Evolutionary conservation across 2,113 vertebrate genomes (phyloP).

Genomic region (Aix galericulata): DNA sequence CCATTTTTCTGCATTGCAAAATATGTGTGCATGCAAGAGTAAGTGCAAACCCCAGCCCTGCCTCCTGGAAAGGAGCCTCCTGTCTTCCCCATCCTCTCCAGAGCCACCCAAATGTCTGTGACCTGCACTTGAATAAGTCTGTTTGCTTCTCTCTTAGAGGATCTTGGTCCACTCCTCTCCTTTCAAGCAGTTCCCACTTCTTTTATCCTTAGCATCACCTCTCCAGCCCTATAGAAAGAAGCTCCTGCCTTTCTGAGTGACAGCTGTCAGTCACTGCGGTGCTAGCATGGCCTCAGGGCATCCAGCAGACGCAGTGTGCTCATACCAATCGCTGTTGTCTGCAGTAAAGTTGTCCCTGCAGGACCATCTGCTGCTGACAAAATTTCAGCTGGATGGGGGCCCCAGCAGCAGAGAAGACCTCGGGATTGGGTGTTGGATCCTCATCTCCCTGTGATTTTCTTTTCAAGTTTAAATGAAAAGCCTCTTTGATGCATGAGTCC

Average conservation of each 20-base stretch:
- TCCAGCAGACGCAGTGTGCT: rapidly evolving
- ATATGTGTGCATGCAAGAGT: rapidly evolving
- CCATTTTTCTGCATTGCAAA: neutral
- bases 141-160: neutral
- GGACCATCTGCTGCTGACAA: neutral
- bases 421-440: neutral
- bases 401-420: rapidly evolving
- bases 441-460: neutral
- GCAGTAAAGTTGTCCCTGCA: neutral
- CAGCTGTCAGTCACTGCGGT: neutral
- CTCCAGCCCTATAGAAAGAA: neutral
- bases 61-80: neutral
- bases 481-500: neutral
- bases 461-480: neutral
- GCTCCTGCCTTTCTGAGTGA: neutral
- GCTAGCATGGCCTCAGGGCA: neutral
- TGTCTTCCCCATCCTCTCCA: neutral
- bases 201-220: neutral
- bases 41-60: neutral
- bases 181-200: neutral
- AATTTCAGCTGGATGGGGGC: neutral
- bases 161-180: neutral
- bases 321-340: neutral
- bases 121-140: neutral
- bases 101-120: rapidly evolving